Base-by-base conservation (phyloP, 1,140 invertebrate genomes). In the Temnothorax curvispinosus region DNA sequence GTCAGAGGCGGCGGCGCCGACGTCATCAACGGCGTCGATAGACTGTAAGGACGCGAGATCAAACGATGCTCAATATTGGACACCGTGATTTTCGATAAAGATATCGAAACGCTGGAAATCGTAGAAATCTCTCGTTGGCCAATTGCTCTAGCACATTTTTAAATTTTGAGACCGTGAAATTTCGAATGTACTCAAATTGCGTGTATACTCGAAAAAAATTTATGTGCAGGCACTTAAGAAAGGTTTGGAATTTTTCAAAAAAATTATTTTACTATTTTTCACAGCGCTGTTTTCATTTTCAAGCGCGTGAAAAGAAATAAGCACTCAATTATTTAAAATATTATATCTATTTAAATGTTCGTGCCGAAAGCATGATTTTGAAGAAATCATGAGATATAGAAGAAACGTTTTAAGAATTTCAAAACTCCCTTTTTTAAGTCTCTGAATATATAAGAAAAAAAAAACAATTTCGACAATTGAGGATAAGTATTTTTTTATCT, bases 11-110 rank as follows among this genome's bases (percentile, higher is more conserved):
- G 90, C 1, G 92, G 92, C 0, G 90, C 92, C 11, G 93, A 90
- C 7, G 93, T 88, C 92, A 94, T 93, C 38, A 90, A 86, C n/a
- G 94, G 92, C 58, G 89, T 87, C 38, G 91, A 85, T 44, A 92
- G 52, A 65, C 91, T 93, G 77, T 8, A 91, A 72, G 47, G 21
- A 81, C 8, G 38, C 9, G 15, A 56, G 52, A 69, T 69, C 77
- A 67, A 69, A 69, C 11, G 11, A n/a, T 69, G 44, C 47, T 56
- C 62, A 71, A 56, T 71, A 71, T 41, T 71, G 13, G 15, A 52
- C 9, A 13, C 62, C 41, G 9, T 18, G 27, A 64, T 64, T 65
- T 35, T 32, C 18, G 60, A 18, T 64, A 78, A 75, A 27, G 52
- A 11, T 75, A 75, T 18, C 35, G 54, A 60, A 13, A 75, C 13